Percentiles rank a stretch among this genome's conserved stretches.
Conservation (phyloP, 2,797 vertebrate species). For the Crotalus adamanteus region DNA sequence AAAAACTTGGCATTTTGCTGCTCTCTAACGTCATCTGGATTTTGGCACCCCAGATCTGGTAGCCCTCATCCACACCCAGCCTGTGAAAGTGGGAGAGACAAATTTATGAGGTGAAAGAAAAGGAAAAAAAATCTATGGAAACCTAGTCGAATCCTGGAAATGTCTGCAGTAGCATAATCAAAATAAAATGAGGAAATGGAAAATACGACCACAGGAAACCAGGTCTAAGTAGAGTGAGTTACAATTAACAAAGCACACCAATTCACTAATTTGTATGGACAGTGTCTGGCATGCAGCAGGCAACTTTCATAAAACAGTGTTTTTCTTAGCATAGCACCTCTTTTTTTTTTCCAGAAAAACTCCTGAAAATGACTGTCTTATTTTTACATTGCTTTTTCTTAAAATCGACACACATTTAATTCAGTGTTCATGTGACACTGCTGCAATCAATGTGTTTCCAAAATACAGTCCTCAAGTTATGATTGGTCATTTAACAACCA, state of each 20-base stretch:
- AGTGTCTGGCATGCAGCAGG: conserved; percentile 38
- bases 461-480: neutral
- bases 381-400: conserved; percentile 50
- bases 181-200: conserved; percentile 42
- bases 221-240: conserved; percentile 39
- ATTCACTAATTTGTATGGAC: conserved; percentile 34
- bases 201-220: conserved; percentile 53
- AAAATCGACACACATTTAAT: conserved; percentile 54
- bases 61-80: neutral
- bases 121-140: conserved; percentile 1
- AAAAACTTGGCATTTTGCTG: neutral
- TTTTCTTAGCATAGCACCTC: conserved; percentile 60
- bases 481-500: neutral
- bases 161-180: conserved; percentile 26
- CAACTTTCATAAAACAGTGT: conserved; percentile 58
- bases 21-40: neutral
- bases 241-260: conserved; percentile 64
- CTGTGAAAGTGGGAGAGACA: neutral
- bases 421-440: conserved; percentile 64
- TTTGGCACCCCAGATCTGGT: neutral
- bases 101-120: neutral
- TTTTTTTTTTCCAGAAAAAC: conserved; percentile 15
- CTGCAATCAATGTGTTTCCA: conserved; percentile 19
- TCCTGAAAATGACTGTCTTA: conserved; percentile 42
- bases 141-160: conserved; percentile 15